Conservation (phyloP, 2,113 vertebrate genomes). For the Mandrillus leucophaeus region DNA sequence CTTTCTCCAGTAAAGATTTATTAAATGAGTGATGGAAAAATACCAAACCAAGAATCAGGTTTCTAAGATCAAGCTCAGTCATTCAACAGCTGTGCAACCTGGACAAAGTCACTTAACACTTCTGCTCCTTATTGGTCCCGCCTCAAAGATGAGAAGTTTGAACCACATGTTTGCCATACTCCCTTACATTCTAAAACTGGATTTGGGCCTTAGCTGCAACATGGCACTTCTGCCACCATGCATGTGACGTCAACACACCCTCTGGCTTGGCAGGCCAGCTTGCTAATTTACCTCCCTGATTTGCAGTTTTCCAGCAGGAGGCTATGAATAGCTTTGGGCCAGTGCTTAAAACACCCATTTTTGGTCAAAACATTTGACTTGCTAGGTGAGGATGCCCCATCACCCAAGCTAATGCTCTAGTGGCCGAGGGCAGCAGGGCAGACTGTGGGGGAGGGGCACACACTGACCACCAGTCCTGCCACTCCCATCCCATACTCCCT, state of each 20-base stretch:
- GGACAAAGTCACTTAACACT: background rate
- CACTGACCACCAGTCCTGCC: background rate
- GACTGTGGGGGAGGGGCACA: background rate
- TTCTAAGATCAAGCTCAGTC: background rate
- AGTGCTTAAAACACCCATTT: background rate
- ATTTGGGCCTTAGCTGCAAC: background rate
- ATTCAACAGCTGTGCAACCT: background rate
- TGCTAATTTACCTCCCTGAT: background rate
- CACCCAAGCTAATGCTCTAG: background rate
- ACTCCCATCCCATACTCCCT: background rate
- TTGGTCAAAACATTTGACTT: background rate
- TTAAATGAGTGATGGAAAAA: background rate
- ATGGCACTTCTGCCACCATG: background rate
- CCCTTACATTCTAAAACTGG: background rate
- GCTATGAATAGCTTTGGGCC: background rate
- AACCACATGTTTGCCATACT: background rate
- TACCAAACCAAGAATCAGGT: background rate
- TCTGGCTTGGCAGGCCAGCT: background rate
- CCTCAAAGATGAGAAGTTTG: background rate
- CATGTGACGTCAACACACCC: fast-evolving
- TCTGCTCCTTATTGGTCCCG: background rate
- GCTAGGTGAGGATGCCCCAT: background rate
- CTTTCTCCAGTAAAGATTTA: background rate
- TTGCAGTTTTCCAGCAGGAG: background rate
- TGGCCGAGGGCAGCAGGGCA: background rate